Evolutionary conservation across 2,113 vertebrate species (phyloP).

Genomic region (Pelecanoides urinatrix): DNA sequence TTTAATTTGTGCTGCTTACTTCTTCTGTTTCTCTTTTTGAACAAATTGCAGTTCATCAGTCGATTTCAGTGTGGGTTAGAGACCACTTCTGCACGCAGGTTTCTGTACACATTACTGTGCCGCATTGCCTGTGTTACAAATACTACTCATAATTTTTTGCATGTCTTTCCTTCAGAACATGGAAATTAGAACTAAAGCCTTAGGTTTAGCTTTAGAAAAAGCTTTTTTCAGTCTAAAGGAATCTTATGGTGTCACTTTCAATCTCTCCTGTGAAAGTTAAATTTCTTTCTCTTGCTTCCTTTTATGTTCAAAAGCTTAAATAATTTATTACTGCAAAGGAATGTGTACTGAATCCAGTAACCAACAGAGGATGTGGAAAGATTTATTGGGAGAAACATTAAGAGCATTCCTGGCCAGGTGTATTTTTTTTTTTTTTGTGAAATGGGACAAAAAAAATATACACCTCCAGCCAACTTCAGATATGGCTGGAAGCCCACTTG

Average conservation of each 20-base stretch:
- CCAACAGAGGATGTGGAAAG: conserved; percentile 54
- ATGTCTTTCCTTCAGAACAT: not conserved
- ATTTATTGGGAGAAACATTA: conserved; percentile 58
- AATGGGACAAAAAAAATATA: not conserved
- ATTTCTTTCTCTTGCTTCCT: conserved; percentile 49
- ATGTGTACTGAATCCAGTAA: conserved; percentile 50
- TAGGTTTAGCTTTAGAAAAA: conserved; percentile 6
- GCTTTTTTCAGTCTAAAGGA: conserved; percentile 8
- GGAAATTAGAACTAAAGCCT: not conserved
- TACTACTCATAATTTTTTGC: not conserved
- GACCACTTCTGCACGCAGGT: not conserved
- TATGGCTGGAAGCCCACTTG: conserved; percentile 40
- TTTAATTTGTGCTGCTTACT: not conserved
- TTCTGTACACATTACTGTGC: not conserved
- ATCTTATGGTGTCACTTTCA: conserved; percentile 3
- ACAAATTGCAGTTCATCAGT: not conserved
- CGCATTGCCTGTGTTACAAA: not conserved
- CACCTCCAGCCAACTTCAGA: conserved; percentile 33
- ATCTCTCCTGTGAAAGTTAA: conserved; percentile 26
- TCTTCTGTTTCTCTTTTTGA: not conserved
- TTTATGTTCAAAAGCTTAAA: conserved; percentile 50
- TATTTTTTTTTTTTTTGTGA: conserved; percentile 17
- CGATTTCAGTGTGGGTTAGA: not conserved
- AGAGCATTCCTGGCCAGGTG: conserved; percentile 59
- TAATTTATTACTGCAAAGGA: conserved; percentile 56